These are phyloP conservation scores for Halcyon leucocephala DNA, from an alignment of 2,797 vertebrate genomes.

Conservation along the genomic window DNA sequence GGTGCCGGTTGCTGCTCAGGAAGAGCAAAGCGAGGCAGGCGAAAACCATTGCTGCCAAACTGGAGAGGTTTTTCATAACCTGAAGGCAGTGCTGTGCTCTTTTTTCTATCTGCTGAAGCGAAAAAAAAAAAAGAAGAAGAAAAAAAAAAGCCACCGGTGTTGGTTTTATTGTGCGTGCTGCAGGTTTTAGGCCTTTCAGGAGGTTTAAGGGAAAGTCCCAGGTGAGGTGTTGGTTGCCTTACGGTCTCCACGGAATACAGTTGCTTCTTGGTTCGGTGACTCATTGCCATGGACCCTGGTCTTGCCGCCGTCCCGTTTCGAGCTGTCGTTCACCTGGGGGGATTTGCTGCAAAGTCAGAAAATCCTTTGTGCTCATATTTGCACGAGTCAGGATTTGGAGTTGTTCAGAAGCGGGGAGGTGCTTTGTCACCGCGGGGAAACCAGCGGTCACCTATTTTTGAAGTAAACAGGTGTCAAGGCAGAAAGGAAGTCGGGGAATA, in stretches of 20 bases:
- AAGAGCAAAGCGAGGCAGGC: neutral
- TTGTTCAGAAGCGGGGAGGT: neutral
- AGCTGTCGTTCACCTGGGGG: neutral
- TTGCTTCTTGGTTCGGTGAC: neutral
- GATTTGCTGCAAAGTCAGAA: neutral
- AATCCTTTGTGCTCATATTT: neutral
- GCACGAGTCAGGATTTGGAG: neutral
- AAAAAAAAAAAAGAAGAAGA: neutral
- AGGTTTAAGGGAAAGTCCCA: slow-evolving; percentile 15
- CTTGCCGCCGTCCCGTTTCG: neutral
- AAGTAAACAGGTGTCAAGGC: neutral
- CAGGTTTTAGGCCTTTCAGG: neutral
- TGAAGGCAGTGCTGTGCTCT: neutral
- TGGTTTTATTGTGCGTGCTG: neutral
- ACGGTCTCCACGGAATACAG: neutral
- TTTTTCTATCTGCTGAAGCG: neutral
- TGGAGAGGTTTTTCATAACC: neutral
- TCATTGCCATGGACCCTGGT: neutral
- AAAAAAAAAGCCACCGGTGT: neutral
- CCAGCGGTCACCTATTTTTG: neutral
- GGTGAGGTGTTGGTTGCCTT: neutral
- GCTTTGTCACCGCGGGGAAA: neutral
- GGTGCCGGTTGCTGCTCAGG: neutral
- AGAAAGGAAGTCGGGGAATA: neutral
- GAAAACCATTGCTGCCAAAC: neutral